Percentiles rank a stretch among this genome's conserved stretches.
Conservation (phyloP, 2,797 vertebrate species). For the Psittacula derbiana region DNA sequence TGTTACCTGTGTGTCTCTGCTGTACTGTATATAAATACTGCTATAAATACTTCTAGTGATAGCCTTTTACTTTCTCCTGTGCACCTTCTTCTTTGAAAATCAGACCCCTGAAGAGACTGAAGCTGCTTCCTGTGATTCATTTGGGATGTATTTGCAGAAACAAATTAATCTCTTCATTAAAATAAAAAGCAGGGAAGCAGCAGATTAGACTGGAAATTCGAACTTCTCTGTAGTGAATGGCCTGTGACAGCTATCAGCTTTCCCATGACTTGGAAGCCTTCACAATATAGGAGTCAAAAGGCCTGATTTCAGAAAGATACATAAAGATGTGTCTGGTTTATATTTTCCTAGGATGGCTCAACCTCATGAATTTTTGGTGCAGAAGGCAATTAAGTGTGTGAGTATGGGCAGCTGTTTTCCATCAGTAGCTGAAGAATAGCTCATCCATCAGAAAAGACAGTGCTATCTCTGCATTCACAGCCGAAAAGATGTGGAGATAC, state of each 20-base stretch:
- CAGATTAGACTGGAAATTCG: not conserved
- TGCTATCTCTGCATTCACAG: not conserved
- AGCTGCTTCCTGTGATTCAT: not conserved
- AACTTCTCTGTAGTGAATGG: not conserved
- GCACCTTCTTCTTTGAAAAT: not conserved
- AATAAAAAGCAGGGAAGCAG: not conserved
- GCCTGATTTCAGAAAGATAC: not conserved
- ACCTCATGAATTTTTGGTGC: not conserved
- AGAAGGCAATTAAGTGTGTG: not conserved
- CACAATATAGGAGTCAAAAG: not conserved
- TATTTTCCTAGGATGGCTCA: not conserved
- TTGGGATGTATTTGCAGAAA: not conserved
- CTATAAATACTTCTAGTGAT: not conserved
- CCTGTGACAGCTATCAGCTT: not conserved
- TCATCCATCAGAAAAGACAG: not conserved
- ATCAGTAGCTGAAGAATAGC: not conserved
- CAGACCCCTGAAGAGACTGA: not conserved
- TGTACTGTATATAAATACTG: not conserved
- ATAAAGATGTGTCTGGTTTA: not conserved
- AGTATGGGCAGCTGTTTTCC: not conserved
- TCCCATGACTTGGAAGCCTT: not conserved
- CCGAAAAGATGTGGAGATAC: not conserved
- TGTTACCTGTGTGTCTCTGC: not conserved
- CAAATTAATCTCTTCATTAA: not conserved
- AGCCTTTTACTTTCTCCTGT: not conserved